Evolutionary conservation across 2,113 vertebrate genomes (phyloP).

Genomic region (Zapus hudsonius): DNA sequence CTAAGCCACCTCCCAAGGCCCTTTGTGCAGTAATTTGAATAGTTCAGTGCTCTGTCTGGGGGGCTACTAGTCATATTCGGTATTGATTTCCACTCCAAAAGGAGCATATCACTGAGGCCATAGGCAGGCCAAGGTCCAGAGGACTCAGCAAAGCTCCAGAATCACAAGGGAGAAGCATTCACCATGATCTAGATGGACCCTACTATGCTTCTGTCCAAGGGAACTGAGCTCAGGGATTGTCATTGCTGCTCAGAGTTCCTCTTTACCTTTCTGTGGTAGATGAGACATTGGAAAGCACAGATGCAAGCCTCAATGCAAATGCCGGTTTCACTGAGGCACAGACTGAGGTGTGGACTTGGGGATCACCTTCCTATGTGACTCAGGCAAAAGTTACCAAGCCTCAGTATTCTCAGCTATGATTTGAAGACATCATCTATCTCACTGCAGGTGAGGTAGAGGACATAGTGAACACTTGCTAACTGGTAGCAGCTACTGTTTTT

Average conservation of each 20-base stretch:
- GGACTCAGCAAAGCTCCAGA: not conserved
- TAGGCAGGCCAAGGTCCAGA: not conserved
- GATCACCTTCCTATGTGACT: not conserved
- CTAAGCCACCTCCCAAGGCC: too few relatives aligned
- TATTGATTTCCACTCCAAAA: not conserved
- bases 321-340: accelerated
- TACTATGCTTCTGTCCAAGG: not conserved
- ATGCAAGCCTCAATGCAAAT: not conserved
- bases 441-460: not conserved
- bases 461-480: too few relatives aligned
- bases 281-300: not conserved
- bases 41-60: not conserved
- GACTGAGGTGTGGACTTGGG: not conserved
- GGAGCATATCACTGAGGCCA: not conserved
- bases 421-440: not conserved
- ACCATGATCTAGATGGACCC: accelerated
- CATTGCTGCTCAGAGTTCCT: not conserved
- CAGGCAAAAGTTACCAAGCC: not conserved
- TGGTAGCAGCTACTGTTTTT: accelerated
- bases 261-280: not conserved
- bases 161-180: not conserved
- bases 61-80: not conserved
- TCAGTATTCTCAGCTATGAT: not conserved
- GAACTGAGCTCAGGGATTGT: not conserved
- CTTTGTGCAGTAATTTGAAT: not conserved